Percentiles rank a stretch among this genome's conserved stretches.
Evolutionary conservation across 2,797 vertebrate genomes (phyloP).

Genomic region (Notamacropus eugenii): DNA sequence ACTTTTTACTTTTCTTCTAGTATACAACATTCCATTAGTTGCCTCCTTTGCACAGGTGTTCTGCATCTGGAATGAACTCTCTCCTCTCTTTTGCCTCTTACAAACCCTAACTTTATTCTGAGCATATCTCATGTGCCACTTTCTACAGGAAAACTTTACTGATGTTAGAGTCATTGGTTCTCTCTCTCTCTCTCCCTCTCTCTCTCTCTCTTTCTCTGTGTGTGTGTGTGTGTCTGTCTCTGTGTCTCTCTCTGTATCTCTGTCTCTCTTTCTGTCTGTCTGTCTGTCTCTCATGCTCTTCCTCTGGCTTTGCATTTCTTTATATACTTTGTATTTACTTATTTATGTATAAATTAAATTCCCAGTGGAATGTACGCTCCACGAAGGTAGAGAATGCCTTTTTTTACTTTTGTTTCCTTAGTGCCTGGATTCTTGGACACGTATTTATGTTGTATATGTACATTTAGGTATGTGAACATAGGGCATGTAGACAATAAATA

Average conservation of each 20-base stretch:
- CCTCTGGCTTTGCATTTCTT: neutral
- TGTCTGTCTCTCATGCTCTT: neutral
- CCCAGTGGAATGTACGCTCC: neutral
- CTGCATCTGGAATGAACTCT: neutral
- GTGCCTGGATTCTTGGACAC: neutral
- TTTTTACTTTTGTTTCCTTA: neutral
- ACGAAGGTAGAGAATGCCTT: neutral
- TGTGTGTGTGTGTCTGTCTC: too few species aligned
- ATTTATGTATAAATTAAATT: neutral
- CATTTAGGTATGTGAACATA: neutral
- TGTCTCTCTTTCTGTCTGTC: neutral
- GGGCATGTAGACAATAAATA: neutral
- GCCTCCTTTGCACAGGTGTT: neutral
- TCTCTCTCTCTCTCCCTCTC: neutral
- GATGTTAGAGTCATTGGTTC: neutral
- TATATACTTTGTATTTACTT: neutral
- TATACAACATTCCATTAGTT: neutral
- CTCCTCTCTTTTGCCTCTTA: neutral
- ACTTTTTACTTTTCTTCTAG: neutral
- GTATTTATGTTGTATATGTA: neutral
- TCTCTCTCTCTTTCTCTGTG: neutral
- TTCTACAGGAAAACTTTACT: neutral
- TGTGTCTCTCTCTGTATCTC: neutral
- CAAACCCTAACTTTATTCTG: neutral
- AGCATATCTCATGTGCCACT: neutral